Evolutionary conservation across 1,140 invertebrate genomes (phyloP), one percentile per base, ranked within the genome.

Genomic region (Caerostris extrusa): DNA sequence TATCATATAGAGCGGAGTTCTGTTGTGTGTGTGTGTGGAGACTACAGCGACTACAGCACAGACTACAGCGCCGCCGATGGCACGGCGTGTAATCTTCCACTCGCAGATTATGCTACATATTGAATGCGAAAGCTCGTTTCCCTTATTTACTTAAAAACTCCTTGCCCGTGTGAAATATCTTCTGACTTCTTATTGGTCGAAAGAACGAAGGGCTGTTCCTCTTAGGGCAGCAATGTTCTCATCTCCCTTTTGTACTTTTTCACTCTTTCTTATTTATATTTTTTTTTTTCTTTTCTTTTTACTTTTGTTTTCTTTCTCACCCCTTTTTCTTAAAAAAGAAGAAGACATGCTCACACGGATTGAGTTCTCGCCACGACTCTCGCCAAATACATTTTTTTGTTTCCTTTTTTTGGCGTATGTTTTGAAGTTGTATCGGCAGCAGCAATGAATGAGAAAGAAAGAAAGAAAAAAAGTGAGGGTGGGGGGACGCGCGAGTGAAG

Each of bases 21-120:
- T 77, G 50, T 53, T 77, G 71, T 77, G 71, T 77, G 61, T 77
- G 71, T 77, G 71, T 34, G 34, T 34, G 34, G 2, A 34, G 34
- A 34, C 34, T 34, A 34, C 34, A 34, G 34, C 34, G 34, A 34
- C 34, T 34, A 34, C 34, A 34, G 34, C 34, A 34, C 34, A 12
- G 83, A 85, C 60, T 55, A 34, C 34, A 91, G 90, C 90, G 90
- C 90, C 90, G 34, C 90, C 58, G 19, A 50, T 56, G 90, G 90
- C 60, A 67, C 53, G 55, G 19, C 81, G 50, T 85, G 90, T 91
- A 91, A 91, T 91, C 90, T 85, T 71, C 90, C 58, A 34, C 90
- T 50, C 90, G 90, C 58, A 91, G 90, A 91, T 91, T 91, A 91
- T 91, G 81, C 90, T 83, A 91, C 90, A 91, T 91, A 91, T 91